A percentile compares a stretch with the other conserved stretches of the same genome.
phyloP scores from a whole-genome alignment of 2,888 invertebrate species.

The Drosophila falleni region DNA sequence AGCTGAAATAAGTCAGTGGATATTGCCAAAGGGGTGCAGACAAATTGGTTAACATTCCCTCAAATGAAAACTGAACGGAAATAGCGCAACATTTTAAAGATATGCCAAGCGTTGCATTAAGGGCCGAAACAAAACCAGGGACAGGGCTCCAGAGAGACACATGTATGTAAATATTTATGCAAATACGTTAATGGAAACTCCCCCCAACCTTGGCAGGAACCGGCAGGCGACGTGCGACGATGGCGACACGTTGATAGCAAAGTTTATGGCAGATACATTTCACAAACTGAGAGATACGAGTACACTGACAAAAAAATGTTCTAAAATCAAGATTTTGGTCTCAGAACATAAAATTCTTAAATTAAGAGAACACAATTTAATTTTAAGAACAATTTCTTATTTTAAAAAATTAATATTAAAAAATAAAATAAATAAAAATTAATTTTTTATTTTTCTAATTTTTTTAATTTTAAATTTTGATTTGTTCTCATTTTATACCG shows the following conservation, averaged over 20 bases:
- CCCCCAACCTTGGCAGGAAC: conserved; percentile 1
- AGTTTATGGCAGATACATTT: conserved; percentile 72
- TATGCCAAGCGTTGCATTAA: conserved; percentile 22
- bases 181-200: conserved; percentile 80
- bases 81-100: conserved; percentile 68
- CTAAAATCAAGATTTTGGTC: too few species aligned
- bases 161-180: conserved; percentile 78
- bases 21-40: conserved; percentile 36
- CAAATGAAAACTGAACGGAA: conserved; percentile 35
- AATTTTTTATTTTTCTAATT: too few species aligned
- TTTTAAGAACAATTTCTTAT: too few species aligned
- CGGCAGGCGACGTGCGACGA: conserved; percentile 39
- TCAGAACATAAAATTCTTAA: too few species aligned
- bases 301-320: too few species aligned
- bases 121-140: conserved; percentile 4
- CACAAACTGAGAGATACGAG: conserved; percentile 38
- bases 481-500: too few species aligned
- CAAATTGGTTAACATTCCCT: conserved; percentile 58
- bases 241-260: conserved; percentile 75
- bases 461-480: too few species aligned
- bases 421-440: too few species aligned
- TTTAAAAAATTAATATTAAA: too few species aligned
- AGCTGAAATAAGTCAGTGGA: conserved; percentile 35
- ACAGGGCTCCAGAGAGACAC: conserved; percentile 27
- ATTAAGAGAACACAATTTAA: too few species aligned